Evolutionary conservation across 2,888 invertebrate species (phyloP), one percentile per base, ranked within the genome.

Genomic region (Thecophora atra): DNA sequence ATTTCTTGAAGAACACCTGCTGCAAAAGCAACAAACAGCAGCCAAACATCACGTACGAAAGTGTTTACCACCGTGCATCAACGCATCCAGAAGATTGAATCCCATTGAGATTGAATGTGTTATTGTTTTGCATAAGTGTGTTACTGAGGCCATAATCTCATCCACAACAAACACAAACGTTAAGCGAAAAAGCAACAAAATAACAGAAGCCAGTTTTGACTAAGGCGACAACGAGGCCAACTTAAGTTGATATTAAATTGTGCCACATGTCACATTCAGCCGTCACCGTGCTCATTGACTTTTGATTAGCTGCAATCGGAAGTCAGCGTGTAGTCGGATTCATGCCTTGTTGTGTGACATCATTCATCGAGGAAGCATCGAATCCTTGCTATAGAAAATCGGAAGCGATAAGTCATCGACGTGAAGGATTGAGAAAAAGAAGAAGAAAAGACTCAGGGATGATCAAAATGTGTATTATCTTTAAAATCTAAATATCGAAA

Each of bases 71-170:
- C 19, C 42, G 42, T 15, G 26, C 4, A 37, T 37, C 56, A 56
- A 26, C 26, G 56, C 15, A 26, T 21, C 11, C 37, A 37, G 37
- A 6, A 24, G 15, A 56, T 26, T 21, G 26, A 56, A 26, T 11
- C 26, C 13, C 26, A 30, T 60, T n/a, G 30, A 60, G 19, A 60
- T 60, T 60, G n/a, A 26, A 30, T 3, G 26, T 19, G 21, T 64
- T 64, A 44, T 44, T 64, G 42, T 17, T 44, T 60, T 60, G 60
- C 37, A 17, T 15, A 60, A 60, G 60, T 60, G 60, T 28, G 60
- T 60, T 60, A 60, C 60, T n/a, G 44, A 47, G 64, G 64, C 47
- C 19, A 64, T 47, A 64, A 64, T 64, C 47, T 44, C 24, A 47
- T 47, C 47, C 64, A 24, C 47, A 47, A 47, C 19, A 63, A 44